Base-by-base conservation (phyloP, 1,140 invertebrate species). In the Dendrolimus kikuchii region DNA sequence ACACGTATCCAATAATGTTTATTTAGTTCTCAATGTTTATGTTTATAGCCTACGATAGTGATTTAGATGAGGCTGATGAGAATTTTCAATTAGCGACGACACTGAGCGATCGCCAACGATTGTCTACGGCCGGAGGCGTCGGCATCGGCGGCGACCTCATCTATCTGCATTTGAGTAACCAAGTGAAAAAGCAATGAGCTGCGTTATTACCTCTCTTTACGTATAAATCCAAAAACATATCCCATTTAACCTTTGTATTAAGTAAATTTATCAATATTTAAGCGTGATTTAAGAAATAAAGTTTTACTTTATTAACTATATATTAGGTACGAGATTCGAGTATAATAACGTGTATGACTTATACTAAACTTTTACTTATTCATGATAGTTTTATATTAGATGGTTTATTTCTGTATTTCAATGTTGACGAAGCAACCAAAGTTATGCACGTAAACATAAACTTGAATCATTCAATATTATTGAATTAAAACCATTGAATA, bases 131-230 rank as follows among this genome's bases (percentile, higher is more conserved):
- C n/a, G 50, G 38, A 45, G 69, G 64, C 66, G 63, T 67, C 68
- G 68, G 60, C 66, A 62, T 67, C 68, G 68, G 60, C 67, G 68
- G 66, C 75, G 69, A 73, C 63, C 73, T 73, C 79, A 86, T 86
- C 74, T 71, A 72, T 84, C 82, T 83, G 81, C 79, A 82, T 86
- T 86, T 83, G 82, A 79, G 78, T 83, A 83, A 83, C 82, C 76
- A 74, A 86, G 77, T 78, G 80, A 83, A 82, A 83, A 84, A 76
- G 77, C 77, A 82, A 86, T 86, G 82, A 81, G 65, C 66, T 77
- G 78, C 71, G 77, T 74, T 81, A 86, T 82, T 83, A 81, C 76
- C 71, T 77, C 65, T 80, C 73, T 79, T 81, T 71, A 74, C 69
- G 73, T 77, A 77, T 74, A 78, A 80, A 80, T 77, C 73, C 61